Evolutionary conservation across 2,113 vertebrate species (phyloP).

Genomic region (Brachionichthys hirsutus): DNA sequence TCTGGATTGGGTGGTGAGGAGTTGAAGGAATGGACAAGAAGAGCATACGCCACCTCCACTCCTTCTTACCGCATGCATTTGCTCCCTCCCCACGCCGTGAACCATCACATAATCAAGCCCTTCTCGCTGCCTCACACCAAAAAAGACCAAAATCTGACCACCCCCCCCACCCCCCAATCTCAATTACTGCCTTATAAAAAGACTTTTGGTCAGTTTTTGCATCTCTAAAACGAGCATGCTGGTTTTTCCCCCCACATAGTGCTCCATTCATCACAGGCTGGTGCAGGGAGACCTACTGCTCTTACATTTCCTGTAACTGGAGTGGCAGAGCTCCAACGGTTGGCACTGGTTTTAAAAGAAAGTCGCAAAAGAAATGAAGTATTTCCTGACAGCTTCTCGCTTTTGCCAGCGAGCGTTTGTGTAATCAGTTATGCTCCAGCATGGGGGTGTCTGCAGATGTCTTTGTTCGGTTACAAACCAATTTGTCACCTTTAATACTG

Average conservation of each 20-base stretch:
- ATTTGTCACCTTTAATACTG: slow-evolving; percentile 66
- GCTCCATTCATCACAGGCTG: slow-evolving; percentile 92
- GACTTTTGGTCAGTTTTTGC: slow-evolving; percentile 76
- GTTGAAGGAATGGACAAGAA: slow-evolving; percentile 58
- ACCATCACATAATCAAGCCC: slow-evolving; percentile 68
- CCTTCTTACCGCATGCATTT: slow-evolving; percentile 60
- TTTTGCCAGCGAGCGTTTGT: slow-evolving; percentile 80
- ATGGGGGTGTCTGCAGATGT: slow-evolving; percentile 37
- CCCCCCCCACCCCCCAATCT: slow-evolving; percentile 35
- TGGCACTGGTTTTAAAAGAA: slow-evolving; percentile 81
- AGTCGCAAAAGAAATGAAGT: slow-evolving; percentile 79
- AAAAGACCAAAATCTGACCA: slow-evolving; percentile 62
- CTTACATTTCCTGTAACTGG: slow-evolving; percentile 86
- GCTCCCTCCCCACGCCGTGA: slow-evolving; percentile 40
- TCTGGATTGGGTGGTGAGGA: slow-evolving; percentile 67
- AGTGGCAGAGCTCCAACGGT: slow-evolving; percentile 86
- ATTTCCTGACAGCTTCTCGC: slow-evolving; percentile 84
- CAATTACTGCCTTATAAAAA: slow-evolving; percentile 80
- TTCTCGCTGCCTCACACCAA: slow-evolving; percentile 58
- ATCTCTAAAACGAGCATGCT: slow-evolving; percentile 84
- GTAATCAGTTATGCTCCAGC: slow-evolving; percentile 64
- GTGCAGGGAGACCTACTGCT: slow-evolving; percentile 84
- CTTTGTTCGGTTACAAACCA: slow-evolving; percentile 61
- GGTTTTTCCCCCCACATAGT: slow-evolving; percentile 87
- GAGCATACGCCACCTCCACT: slow-evolving; percentile 46